Base-by-base conservation (phyloP, 2,113 vertebrate genomes). In the Cyanoliseus patagonus region DNA sequence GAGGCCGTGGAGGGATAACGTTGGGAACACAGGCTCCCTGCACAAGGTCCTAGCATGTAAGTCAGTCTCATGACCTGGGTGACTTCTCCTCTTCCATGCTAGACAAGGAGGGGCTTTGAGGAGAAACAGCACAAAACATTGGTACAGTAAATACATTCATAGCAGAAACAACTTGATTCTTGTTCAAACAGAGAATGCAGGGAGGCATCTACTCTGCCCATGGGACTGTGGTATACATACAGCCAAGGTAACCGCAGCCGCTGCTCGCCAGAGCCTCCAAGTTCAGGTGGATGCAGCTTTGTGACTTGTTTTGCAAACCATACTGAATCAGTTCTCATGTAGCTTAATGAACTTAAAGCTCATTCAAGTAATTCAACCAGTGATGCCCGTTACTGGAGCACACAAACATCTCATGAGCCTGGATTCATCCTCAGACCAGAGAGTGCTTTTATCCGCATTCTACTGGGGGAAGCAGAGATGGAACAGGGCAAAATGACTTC, bases 151-250 rank as follows among this genome's bases (percentile, higher is more conserved):
- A 80, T 59, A 33, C 39, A 68, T 91, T 98, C 96, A 98, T 90
- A 80, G 97, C 98, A 17, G 98, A 96, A 88, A 98, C 97, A 66
- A 98, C 97, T 80, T 97, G 94, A 22, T 96, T 97, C 62, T 98
- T 97, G 86, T 86, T 98, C 87, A 98, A 74, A 53, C 94, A 97
- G 67, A 98, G 69, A 98, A 85, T 2, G 97, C 98, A 70, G 97
- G 97, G 18, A 66, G 93, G 62, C 22, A 51, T 13, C 22, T 16
- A 3, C 16, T 1, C 11, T n/a, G 55, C 9, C 35, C 66, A 7
- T 3, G 6, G 77, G 20, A 23, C 73, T 13, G 57, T 23, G 47
- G 63, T 27, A n/a, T 27, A 10, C 67, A 2, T 24, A 33, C 51
- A 62, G 61, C 66, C 42, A 6, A 13, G 55, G 90, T 52, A 62